Percentiles rank a stretch among this genome's conserved stretches.
Evolutionary conservation across 2,113 vertebrate genomes (phyloP).

Genomic region (Rhea pennata): DNA sequence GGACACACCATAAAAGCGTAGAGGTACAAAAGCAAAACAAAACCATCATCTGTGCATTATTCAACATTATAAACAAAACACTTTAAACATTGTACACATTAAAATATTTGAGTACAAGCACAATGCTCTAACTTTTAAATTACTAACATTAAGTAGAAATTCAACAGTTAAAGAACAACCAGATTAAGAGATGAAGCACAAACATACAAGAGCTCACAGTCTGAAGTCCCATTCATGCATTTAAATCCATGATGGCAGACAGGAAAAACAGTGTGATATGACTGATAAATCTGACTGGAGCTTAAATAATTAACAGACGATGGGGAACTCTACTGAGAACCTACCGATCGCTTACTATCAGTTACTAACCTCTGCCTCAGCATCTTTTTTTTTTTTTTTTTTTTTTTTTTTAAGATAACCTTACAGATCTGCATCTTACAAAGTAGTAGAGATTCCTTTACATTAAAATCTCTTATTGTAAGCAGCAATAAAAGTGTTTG

Average conservation of each 20-base stretch:
- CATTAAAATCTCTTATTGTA: neutral
- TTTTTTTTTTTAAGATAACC: neutral
- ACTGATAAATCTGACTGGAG: neutral
- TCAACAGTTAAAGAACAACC: neutral
- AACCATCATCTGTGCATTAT: neutral
- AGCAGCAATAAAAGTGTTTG: neutral
- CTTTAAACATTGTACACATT: neutral
- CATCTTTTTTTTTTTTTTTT: neutral
- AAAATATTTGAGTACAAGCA: neutral
- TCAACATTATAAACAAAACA: neutral
- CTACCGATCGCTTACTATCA: neutral
- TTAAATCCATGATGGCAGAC: neutral
- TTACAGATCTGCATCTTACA: neutral
- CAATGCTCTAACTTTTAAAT: neutral
- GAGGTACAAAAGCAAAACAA: neutral
- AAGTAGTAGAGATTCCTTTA: rapidly evolving
- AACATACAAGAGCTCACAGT: neutral
- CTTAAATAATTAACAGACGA: neutral
- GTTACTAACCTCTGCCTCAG: neutral
- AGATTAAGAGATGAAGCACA: neutral
- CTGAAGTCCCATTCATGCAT: neutral
- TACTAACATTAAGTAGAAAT: neutral
- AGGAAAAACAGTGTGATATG: neutral
- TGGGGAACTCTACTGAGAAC: neutral
- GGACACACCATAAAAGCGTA: neutral